Base-by-base conservation (phyloP, 2,888 invertebrate genomes). In the Campoplex capitator region DNA sequence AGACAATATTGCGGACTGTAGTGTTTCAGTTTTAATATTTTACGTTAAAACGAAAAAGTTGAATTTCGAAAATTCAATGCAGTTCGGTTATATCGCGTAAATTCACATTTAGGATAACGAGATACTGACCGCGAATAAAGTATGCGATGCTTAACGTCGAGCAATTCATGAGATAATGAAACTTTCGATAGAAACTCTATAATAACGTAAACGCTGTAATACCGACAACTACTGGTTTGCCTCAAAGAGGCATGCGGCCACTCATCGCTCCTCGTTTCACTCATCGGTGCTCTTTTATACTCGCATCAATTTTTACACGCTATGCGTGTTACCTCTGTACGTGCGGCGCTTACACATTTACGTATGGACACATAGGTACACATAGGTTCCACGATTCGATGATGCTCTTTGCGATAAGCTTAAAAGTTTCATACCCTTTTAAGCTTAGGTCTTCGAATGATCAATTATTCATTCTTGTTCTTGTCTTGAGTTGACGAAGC, bases 141-240 rank as follows among this genome's bases (percentile, higher is more conserved):
- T 68, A 38, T 68, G 7, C 3, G 38, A 42, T n/a, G n/a, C 38
- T 68, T 42, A 68, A 42, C 42, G 18, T 68, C 28, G 28, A 28
- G 48, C 23, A 28, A 48, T 45, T 3, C 23, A 83, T 73, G 78
- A 32, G 54, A 73, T 78, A 83, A 73, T 83, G 45, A 73, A 83
- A 78, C 54, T 73, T 83, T 45, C 35, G n/a, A 18, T 13, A 38
- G 65, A 62, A 16, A 16, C 32, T 45, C 28, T 62, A 13, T 45
- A 45, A 45, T 2, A 11, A 13, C 13, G 45, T 45, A 13, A 45
- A 13, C 45, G 13, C 42, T 58, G 45, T 58, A 58, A 79, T 32
- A 23, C 54, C 83, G 67, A 78, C 65, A 67, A 83, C 83, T 71
- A 65, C 73, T 42, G 45, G 58, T 51, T 16, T 28, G 32, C 65